Base-by-base conservation (phyloP, 2,113 vertebrate species). In the Numida meleagris region DNA sequence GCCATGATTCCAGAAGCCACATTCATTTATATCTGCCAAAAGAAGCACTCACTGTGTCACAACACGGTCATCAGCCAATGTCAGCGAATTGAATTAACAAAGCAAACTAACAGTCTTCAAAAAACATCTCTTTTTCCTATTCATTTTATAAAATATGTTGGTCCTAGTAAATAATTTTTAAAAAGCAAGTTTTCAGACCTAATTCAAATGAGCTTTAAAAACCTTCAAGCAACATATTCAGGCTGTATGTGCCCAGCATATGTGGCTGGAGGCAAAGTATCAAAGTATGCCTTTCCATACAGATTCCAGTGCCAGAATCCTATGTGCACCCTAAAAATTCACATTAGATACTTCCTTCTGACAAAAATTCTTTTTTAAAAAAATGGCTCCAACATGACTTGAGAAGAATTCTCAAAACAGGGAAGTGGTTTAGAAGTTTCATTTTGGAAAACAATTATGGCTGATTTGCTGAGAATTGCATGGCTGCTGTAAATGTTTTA, bases 1-100 rank as follows among this genome's bases (percentile, higher is more conserved):
- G 89, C 99, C 99, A 0, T 99, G 99, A 72, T 98, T 99, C 99
- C 98, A 98, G 40, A 98, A 96, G 71, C 98, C 98, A 85, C 99
- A 99, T 95, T 99, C 99, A 42, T 99, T 99, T 82, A 99, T 94
- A 97, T 99, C 99, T 99, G 75, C 34, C 38, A 88, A 90, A 48
- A 95, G 42, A 94, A 79, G 45, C 40, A 78, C 14, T 53, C 58
- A 4, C 12, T 77, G 29, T 2, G 4, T 79, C 36, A 76, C 43
- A 76, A 34, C 38, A 87, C 34, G 0, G 0, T 55, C 40, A 58
- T 14, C 48, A 50, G 8, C 12, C 21, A 42, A 6, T 6, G 7
- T 2, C 15, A 70, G 7, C 9, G 42, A 70, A 58, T 7, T 59
- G 62, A 12, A 42, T 34, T 45, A 62, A 79, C 42, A 36, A 38